Evolutionary conservation across 2,888 invertebrate genomes (phyloP).

Genomic region (Hipparchia semele): DNA sequence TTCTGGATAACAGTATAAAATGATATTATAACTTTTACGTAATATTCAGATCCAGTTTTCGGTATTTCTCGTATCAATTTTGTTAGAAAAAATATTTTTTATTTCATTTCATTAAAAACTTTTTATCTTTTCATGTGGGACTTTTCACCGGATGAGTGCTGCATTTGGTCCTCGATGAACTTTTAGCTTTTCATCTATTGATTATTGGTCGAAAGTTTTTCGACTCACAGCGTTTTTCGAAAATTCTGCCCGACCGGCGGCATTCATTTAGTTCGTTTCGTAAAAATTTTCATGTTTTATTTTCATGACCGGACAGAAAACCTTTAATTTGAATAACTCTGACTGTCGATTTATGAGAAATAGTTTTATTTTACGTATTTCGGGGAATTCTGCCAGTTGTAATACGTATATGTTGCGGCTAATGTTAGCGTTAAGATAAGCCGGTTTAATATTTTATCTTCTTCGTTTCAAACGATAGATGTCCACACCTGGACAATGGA

Average conservation of each 20-base stretch:
- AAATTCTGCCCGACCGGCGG: slow-evolving; percentile 14
- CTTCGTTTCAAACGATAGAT: too few species aligned
- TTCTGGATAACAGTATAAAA: too few species aligned
- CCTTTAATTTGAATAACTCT: slow-evolving; percentile 16
- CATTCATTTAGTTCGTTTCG: slow-evolving; percentile 18
- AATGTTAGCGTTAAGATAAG: too few species aligned
- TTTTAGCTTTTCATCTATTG: slow-evolving; percentile 19
- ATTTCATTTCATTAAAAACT: not conserved
- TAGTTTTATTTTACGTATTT: not conserved
- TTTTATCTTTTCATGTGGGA: slow-evolving; percentile 3
- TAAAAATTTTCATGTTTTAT: slow-evolving; percentile 18
- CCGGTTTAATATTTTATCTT: too few species aligned
- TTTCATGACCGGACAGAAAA: slow-evolving; percentile 7
- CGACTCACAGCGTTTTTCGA: slow-evolving; percentile 16
- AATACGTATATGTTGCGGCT: not conserved
- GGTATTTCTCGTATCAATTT: too few species aligned
- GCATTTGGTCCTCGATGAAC: slow-evolving; percentile 7
- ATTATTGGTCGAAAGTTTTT: slow-evolving; percentile 14
- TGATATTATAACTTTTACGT: too few species aligned
- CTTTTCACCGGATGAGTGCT: slow-evolving; percentile 4
- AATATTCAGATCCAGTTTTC: too few species aligned
- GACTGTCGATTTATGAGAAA: slow-evolving; percentile 8
- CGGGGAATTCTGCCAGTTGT: not conserved
- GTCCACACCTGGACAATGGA: too few species aligned
- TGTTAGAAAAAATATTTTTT: not conserved